These are phyloP conservation scores for Grapholita molesta DNA, from an alignment of 1,140 invertebrate species.

Conservation along the genomic window DNA sequence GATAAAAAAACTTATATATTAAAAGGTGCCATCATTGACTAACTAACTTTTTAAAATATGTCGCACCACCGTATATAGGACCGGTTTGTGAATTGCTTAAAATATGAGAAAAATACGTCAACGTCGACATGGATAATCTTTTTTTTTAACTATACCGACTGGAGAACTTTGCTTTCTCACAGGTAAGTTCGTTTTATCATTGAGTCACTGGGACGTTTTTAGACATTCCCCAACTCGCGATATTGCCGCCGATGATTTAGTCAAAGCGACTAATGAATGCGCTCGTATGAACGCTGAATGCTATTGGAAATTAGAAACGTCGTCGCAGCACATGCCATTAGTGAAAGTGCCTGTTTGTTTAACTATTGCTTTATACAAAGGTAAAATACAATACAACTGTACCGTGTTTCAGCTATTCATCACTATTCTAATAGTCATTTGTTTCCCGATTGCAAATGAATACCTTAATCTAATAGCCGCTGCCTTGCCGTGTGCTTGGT, in stretches of 20 bases:
- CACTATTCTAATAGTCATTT: background rate
- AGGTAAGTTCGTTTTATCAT: too few relatives aligned
- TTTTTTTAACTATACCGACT: too few relatives aligned
- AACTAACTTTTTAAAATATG: too few relatives aligned
- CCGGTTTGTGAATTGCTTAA: too few relatives aligned
- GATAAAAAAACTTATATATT: too few relatives aligned
- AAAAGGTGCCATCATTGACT: too few relatives aligned
- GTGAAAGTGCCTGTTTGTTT: background rate
- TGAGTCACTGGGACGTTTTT: background rate
- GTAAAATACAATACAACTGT: constrained; percentile 1
- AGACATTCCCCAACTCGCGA: too few relatives aligned
- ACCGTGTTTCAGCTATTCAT: background rate
- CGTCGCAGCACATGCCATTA: background rate
- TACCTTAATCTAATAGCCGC: background rate
- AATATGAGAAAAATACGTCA: too few relatives aligned
- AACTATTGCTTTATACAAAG: background rate
- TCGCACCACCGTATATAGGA: too few relatives aligned
- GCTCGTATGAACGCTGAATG: background rate
- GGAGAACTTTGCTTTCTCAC: too few relatives aligned
- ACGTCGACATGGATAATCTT: too few relatives aligned
- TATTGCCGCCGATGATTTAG: background rate
- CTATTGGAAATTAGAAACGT: background rate
- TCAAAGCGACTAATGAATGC: background rate
- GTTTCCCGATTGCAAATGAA: background rate
- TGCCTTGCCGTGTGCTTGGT: background rate